Evolutionary conservation across 2,888 invertebrate species (phyloP).

Genomic region (Helobdella robusta): DNA sequence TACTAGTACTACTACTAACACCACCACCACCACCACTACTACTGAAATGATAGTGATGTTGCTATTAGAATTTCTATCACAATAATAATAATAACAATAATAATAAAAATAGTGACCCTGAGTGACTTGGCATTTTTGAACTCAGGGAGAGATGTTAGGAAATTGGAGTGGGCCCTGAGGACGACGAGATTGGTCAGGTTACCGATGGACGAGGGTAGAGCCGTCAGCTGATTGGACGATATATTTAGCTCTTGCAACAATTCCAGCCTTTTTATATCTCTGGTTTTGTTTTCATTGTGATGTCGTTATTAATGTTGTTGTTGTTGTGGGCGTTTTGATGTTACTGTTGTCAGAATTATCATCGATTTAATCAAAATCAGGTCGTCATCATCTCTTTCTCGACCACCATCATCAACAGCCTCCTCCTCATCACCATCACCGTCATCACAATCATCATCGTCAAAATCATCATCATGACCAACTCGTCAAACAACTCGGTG

Average conservation of each 20-base stretch:
- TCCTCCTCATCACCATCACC: too few species aligned
- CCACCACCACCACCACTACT: not conserved
- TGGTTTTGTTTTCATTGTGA: too few species aligned
- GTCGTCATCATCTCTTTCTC: not conserved
- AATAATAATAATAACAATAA: not conserved
- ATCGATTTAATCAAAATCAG: not conserved
- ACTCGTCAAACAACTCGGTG: slow-evolving; percentile 49
- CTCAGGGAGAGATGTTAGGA: slow-evolving; percentile 48
- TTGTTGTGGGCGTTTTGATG: too few species aligned
- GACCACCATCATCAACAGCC: not conserved
- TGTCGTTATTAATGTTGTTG: too few species aligned
- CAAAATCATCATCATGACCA: slow-evolving; percentile 13
- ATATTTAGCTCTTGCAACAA: slow-evolving; percentile 49
- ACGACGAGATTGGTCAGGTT: slow-evolving; percentile 46
- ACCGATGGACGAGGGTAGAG: slow-evolving; percentile 45
- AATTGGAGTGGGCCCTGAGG: slow-evolving; percentile 50
- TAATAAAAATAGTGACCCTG: slow-evolving; percentile 40
- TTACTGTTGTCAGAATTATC: too few species aligned
- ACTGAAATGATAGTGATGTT: not conserved
- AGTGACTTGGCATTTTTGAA: slow-evolving; percentile 46
- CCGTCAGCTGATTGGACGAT: slow-evolving; percentile 48
- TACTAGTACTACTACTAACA: too few species aligned
- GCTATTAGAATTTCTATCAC: not conserved
- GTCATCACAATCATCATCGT: not conserved
- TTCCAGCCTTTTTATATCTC: slow-evolving; percentile 45